Base-by-base conservation (phyloP, 2,113 vertebrate genomes). In the Scartelaos histophorus region DNA sequence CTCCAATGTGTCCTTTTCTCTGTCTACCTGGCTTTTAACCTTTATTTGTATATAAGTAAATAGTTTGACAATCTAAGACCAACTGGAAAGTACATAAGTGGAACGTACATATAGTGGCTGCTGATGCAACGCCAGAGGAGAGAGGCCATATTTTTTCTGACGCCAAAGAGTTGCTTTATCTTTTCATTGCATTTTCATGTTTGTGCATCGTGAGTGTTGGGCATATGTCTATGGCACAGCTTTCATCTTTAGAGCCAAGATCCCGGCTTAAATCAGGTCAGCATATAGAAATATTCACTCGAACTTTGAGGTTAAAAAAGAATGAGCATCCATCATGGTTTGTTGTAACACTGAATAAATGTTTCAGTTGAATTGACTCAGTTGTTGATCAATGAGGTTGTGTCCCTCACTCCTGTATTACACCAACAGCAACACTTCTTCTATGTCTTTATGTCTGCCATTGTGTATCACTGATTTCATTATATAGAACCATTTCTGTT, bases 91-190 rank as follows among this genome's bases (percentile, higher is more conserved):
- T 83, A 93, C 92, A 92, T 89, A 92, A 43, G 38, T 88, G 92
- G 94, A 93, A 94, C 88, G 73, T 83, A 93, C 92, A 92, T 89
- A 92, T 92, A 79, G 66, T 74, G 72, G 81, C 84, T 85, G 85
- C 83, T 66, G 16, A 61, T 73, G 83, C 79, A 82, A 89, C 87
- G 82, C 69, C 69, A 88, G 87, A 88, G 86, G 88, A 92, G 90
- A 92, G 82, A 90, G 87, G 92, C 93, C 92, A 93, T 94, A 93
- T 91, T 91, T 91, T 92, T 92, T 91, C 83, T 87, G 88, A 94
- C 92, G 88, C 94, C 94, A 94, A 94, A 94, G 94, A 94, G 79
- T 93, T 93, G 70, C 78, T 90, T 93, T 93, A 82, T 75, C 79
- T 87, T 88, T 84, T 88, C 78, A 82, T 84, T 78, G 78, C 78